Evolutionary conservation across 1,140 invertebrate species (phyloP).

Genomic region (Ceratoteleas bidentatus): DNA sequence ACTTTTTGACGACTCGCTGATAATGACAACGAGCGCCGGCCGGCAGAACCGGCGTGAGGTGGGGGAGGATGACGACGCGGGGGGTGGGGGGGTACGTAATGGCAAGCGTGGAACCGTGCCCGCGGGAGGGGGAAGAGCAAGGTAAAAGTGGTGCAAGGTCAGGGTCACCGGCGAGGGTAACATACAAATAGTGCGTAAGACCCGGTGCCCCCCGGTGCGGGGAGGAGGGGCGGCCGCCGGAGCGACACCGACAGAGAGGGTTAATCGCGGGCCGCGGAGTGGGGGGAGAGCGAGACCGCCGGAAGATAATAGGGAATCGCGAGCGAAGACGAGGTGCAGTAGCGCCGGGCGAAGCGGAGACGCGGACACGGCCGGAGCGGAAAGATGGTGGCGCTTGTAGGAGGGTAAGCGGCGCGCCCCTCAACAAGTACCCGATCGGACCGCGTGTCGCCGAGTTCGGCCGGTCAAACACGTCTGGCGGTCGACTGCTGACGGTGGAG

Average conservation of each 20-base stretch:
- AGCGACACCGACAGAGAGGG: slow-evolving; percentile 19
- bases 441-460: not conserved
- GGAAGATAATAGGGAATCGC: slow-evolving; percentile 30
- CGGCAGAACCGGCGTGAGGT: slow-evolving; percentile 7
- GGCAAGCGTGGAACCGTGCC: too few relatives aligned
- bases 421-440: slow-evolving; percentile 75
- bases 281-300: slow-evolving; percentile 58
- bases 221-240: too few relatives aligned
- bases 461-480: too few relatives aligned
- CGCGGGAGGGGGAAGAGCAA: too few relatives aligned
- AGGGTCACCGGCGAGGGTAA: slow-evolving; percentile 61
- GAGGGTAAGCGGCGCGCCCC: slow-evolving; percentile 51
- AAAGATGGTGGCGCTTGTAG: slow-evolving; percentile 20
- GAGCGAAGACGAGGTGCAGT: slow-evolving; percentile 27
- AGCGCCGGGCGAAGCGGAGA: slow-evolving; percentile 42
- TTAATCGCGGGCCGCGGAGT: slow-evolving; percentile 49
- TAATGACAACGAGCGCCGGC: slow-evolving; percentile 27
- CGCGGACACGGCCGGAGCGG: slow-evolving; percentile 43
- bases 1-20: slow-evolving; percentile 25
- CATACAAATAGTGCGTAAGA: slow-evolving; percentile 26
- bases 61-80: too few relatives aligned
- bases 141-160: slow-evolving; percentile 78
- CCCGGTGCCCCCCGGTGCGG: too few relatives aligned
- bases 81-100: too few relatives aligned
- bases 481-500: too few relatives aligned